Base-by-base conservation (phyloP, 2,797 vertebrate genomes). In the Saguinus oedipus region DNA sequence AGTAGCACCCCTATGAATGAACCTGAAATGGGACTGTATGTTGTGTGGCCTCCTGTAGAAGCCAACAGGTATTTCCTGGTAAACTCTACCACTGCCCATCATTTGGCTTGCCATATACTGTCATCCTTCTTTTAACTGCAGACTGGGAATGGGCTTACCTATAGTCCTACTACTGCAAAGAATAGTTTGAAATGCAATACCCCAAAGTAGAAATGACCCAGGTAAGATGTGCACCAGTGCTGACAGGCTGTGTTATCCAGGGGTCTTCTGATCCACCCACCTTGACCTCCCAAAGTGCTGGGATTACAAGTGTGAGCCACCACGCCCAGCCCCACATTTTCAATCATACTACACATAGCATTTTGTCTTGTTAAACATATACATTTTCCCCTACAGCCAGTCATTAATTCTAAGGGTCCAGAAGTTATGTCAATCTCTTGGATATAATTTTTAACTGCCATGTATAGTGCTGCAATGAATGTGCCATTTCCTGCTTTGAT, bases 91-190 rank as follows among this genome's bases (percentile, higher is more conserved):
- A 87, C 42, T 27, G 83, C 36, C 55, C 7, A 70, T n/a, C 72
- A 85, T 90, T 27, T 90, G 50, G 55, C 30, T 81, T 90, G 57
- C 74, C 48, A 33, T 72, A 85, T 6, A 80, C 33, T 84, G 55
- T 95, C n/a, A 86, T 46, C 13, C 14, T 90, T n/a, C 50, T 90
- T 96, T 79, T 82, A 76, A 72, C 85, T 36, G 90, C 30, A 92
- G 83, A 90, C 2, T 14, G 39, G 74, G 8, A 93, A 19, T 55
- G 46, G 26, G 64, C 30, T 92, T 6, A 26, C 13, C 27, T 76
- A 75, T 57, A 82, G 70, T 89, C n/a, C 50, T 42, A 61, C 27
- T 92, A 50, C 12, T 68, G 48, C 53, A 75, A 90, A 70, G 53
- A 94, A 87, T 1, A 84, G 48, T 27, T 87, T 78, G 72, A 91